Percentiles rank a stretch among this genome's conserved stretches.
Evolutionary conservation across 2,113 vertebrate species (phyloP).

Genomic region (Trachemys scripta): DNA sequence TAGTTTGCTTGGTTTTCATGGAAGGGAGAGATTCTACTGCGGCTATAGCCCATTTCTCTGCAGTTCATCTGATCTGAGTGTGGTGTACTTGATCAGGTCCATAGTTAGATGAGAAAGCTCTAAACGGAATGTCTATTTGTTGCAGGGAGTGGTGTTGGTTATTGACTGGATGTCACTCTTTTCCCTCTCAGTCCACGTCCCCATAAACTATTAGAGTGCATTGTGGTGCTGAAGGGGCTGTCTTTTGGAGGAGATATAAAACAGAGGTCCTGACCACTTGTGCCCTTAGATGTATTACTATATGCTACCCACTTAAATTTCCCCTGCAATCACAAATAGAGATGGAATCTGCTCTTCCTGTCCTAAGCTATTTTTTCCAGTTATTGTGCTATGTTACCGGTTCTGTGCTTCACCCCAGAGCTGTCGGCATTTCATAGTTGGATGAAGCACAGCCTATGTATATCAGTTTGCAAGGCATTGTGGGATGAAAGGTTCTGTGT

Average conservation of each 20-base stretch:
- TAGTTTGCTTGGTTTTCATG: not conserved
- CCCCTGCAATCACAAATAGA: not conserved
- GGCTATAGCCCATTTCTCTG: not conserved
- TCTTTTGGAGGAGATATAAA: not conserved
- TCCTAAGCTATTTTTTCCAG: not conserved
- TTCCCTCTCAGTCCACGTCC: not conserved
- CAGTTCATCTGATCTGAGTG: not conserved
- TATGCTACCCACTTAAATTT: not conserved
- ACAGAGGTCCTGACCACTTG: not conserved
- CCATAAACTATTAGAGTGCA: not conserved
- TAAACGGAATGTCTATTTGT: not conserved
- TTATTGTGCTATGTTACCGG: not conserved
- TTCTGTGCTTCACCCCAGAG: not conserved
- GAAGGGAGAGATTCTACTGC: not conserved
- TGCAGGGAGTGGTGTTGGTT: accelerated
- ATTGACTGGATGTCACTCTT: not conserved
- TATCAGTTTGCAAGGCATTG: not conserved
- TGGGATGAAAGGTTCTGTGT: not conserved
- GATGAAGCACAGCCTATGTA: not conserved
- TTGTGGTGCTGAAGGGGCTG: not conserved
- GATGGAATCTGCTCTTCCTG: not conserved
- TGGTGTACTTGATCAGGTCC: not conserved
- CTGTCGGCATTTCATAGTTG: not conserved
- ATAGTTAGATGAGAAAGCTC: not conserved
- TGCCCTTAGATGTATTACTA: not conserved